Evolutionary conservation across 2,113 vertebrate species (phyloP).

Genomic region (Scytalopus superciliaris): DNA sequence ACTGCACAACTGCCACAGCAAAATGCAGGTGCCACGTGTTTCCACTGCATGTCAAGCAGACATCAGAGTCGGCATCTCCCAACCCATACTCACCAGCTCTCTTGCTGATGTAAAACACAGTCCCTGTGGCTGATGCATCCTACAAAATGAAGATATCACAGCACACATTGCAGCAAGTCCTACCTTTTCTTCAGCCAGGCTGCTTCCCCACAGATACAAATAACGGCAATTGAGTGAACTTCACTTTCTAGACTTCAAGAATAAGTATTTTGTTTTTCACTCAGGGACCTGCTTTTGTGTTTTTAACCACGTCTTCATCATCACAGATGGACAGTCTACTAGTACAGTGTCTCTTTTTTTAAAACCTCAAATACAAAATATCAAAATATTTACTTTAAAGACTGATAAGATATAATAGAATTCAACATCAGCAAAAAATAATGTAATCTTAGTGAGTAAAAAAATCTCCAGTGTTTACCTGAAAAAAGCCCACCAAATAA

Average conservation of each 20-base stretch:
- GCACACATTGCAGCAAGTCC: background rate
- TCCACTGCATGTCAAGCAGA: rapidly evolving
- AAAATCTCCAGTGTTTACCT: background rate
- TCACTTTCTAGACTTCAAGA: background rate
- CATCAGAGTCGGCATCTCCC: background rate
- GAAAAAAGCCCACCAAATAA: background rate
- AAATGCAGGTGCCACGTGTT: background rate
- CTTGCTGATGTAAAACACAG: background rate
- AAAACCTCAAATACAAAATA: background rate
- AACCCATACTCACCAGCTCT: background rate
- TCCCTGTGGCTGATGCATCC: background rate
- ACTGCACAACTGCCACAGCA: background rate
- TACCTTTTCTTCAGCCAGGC: background rate
- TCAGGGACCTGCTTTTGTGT: background rate
- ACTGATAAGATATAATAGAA: background rate
- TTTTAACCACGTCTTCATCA: background rate
- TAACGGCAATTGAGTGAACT: background rate
- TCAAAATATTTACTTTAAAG: background rate
- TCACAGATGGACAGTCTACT: background rate
- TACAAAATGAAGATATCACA: background rate
- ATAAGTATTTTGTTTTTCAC: background rate
- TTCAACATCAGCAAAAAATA: background rate
- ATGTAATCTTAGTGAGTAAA: background rate
- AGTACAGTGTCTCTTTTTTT: background rate
- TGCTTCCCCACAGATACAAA: background rate